Base-by-base conservation (phyloP, 2,797 vertebrate species). In the Ciconia nigra region DNA sequence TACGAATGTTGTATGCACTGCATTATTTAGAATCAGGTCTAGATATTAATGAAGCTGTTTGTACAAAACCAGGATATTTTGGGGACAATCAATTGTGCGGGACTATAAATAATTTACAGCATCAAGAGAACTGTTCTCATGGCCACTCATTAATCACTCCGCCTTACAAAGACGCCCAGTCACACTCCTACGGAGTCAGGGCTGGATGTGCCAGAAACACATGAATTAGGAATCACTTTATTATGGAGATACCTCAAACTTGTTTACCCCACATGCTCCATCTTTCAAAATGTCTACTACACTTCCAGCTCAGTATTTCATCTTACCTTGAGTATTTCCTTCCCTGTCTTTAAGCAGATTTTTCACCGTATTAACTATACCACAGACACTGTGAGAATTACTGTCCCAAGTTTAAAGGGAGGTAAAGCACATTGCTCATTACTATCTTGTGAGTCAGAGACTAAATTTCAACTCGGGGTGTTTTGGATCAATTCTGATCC, bases 1-100 rank as follows among this genome's bases (percentile, higher is more conserved):
- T 65, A 66, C 29, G 5, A 74, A 49, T 1, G 7, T 29, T 66
- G 83, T 62, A 63, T 4, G 70, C 55, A 8, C 69, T 72, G 83
- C 41, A 26, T 78, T 89, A 92, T 88, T 90, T 69, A 90, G 54
- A 87, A 86, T 57, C 61, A 7, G 58, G 61, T 46, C 67, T 72
- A n/a, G 89, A 58, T 94, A 90, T 89, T 95, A 96, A 95, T 89
- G 85, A 93, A 95, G 94, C 62, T 95, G 87, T 93, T 96, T 71
- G 77, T 35, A 91, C 55, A 82, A 93, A 85, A 59, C 2, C 89
- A 73, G 73, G 66, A 90, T 97, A 94, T 96, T 96, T 67, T 59
- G 85, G 89, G 87, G 95, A 66, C 83, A 87, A 96, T 96, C 95
- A 94, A 89, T 94, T 82, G 89, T 59, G 85, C 35, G 39, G 61